A percentile compares a stretch with the other conserved stretches of the same genome.
These are phyloP conservation scores for Operophtera brumata DNA, from an alignment of 2,888 invertebrate species.

Conservation along the genomic window DNA sequence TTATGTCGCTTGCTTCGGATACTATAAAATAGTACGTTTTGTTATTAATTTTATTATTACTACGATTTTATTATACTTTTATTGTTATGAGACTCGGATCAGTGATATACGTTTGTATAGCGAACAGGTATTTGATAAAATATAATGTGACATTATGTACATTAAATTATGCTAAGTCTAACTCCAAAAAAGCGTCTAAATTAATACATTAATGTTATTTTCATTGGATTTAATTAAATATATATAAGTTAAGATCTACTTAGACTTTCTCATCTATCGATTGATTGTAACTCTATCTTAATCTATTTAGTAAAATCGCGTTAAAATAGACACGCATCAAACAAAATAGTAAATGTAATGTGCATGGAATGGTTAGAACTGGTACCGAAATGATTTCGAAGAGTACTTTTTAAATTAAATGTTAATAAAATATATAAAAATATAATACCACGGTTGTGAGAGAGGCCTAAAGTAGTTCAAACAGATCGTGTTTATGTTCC, in stretches of 20 bases:
- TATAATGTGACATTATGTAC: slow-evolving; percentile 41
- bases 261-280: slow-evolving; percentile 37
- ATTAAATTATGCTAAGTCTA: slow-evolving; percentile 48
- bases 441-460: slow-evolving; percentile 73
- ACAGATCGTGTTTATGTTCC: slow-evolving; percentile 58
- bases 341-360: slow-evolving; percentile 35
- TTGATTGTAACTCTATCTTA: slow-evolving; percentile 26
- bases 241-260: slow-evolving; percentile 39
- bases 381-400: slow-evolving; percentile 37
- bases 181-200: slow-evolving; percentile 38
- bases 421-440: slow-evolving; percentile 39
- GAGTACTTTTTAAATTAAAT: slow-evolving; percentile 38
- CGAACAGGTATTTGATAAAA: slow-evolving; percentile 21
- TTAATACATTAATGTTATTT: slow-evolving; percentile 34
- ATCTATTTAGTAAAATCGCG: slow-evolving; percentile 20
- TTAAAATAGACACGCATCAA: slow-evolving; percentile 8
- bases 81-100: slow-evolving; percentile 35
- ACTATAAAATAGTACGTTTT: slow-evolving; percentile 46
- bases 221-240: slow-evolving; percentile 28
- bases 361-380: slow-evolving; percentile 39
- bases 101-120: slow-evolving; percentile 45
- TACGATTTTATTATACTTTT: slow-evolving; percentile 43
- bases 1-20: slow-evolving; percentile 43
- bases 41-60: slow-evolving; percentile 54
- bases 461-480: slow-evolving; percentile 74